Evolutionary conservation across 2,888 invertebrate species (phyloP).

Genomic region (Molorchus minor): DNA sequence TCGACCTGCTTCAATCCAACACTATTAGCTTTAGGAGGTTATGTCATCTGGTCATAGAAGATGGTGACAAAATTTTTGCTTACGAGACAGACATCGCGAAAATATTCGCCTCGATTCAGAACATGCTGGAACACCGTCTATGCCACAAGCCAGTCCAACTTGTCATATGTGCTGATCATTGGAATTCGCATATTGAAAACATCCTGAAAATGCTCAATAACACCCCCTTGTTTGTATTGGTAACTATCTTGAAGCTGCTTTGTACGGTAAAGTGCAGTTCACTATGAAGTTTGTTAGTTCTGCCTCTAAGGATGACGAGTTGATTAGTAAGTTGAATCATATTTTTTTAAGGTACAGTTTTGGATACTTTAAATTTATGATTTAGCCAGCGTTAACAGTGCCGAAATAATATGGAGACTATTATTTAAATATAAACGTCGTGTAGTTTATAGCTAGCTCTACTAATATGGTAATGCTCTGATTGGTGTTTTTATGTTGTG

Average conservation of each 20-base stretch:
- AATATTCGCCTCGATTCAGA: constrained; percentile 62
- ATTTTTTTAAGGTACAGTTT: too few relatives aligned
- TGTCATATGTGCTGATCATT: constrained; percentile 69
- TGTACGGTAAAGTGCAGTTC: constrained; percentile 71
- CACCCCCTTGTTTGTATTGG: constrained; percentile 73
- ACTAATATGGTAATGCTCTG: too few relatives aligned
- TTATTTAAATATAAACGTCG: not conserved
- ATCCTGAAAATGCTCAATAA: constrained; percentile 67
- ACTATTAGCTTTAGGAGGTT: constrained; percentile 70
- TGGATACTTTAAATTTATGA: not conserved
- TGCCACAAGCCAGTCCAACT: constrained; percentile 67
- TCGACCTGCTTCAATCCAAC: constrained; percentile 64
- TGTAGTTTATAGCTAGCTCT: not conserved
- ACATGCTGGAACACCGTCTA: constrained; percentile 62
- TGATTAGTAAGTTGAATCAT: constrained; percentile 65
- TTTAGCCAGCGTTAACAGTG: too few relatives aligned
- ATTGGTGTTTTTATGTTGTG: not conserved
- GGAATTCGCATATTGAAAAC: constrained; percentile 70
- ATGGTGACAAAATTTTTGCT: constrained; percentile 71
- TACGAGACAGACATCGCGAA: constrained; percentile 65
- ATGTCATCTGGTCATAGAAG: constrained; percentile 75
- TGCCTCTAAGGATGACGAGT: constrained; percentile 52
- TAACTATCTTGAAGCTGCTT: constrained; percentile 77
- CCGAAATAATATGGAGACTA: not conserved
- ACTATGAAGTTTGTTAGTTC: constrained; percentile 59